Evolutionary conservation across 2,797 vertebrate species (phyloP).

Genomic region (Poeciliopsis infans): DNA sequence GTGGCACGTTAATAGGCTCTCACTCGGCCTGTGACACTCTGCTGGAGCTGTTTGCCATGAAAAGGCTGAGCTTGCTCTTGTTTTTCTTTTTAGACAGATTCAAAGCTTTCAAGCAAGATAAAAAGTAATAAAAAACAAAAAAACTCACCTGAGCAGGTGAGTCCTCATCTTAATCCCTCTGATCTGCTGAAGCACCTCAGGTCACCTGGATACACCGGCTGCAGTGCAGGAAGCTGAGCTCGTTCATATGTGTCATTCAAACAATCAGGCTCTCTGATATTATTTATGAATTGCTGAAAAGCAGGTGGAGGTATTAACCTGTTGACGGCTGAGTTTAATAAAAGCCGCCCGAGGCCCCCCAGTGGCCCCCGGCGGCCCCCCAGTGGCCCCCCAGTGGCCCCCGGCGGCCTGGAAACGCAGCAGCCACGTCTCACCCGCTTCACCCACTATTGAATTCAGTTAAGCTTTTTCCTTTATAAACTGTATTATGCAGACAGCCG

Average conservation of each 20-base stretch:
- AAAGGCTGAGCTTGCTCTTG: conserved; percentile 19
- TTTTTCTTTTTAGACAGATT: background rate
- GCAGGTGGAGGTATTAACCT: conserved; percentile 61
- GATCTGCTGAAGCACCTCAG: conserved; percentile 10
- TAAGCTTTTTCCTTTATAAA: conserved; percentile 25
- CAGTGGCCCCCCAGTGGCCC: no score
- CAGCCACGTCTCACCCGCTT: conserved; percentile 39
- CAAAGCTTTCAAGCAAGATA: background rate
- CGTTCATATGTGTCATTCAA: conserved; percentile 57
- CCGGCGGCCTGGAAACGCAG: conserved; percentile 51
- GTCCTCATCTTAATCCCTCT: conserved; percentile 35
- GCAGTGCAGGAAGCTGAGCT: conserved; percentile 23
- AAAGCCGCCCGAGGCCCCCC: conserved; percentile 50
- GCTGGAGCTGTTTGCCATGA: conserved; percentile 37
- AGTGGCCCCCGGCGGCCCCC: conserved; percentile 28
- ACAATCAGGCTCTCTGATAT: conserved; percentile 62
- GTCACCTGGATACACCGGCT: conserved; percentile 11
- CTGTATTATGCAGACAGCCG: background rate
- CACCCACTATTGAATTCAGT: conserved; percentile 42
- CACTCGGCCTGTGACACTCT: conserved; percentile 62
- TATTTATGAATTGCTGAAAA: conserved; percentile 67
- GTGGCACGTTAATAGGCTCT: conserved; percentile 80
- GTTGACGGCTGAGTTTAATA: conserved; percentile 61
- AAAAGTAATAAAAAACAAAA: background rate
- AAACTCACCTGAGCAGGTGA: conserved; percentile 58